Base-by-base conservation (phyloP, 2,113 vertebrate genomes). In the Tragelaphus buxtoni region DNA sequence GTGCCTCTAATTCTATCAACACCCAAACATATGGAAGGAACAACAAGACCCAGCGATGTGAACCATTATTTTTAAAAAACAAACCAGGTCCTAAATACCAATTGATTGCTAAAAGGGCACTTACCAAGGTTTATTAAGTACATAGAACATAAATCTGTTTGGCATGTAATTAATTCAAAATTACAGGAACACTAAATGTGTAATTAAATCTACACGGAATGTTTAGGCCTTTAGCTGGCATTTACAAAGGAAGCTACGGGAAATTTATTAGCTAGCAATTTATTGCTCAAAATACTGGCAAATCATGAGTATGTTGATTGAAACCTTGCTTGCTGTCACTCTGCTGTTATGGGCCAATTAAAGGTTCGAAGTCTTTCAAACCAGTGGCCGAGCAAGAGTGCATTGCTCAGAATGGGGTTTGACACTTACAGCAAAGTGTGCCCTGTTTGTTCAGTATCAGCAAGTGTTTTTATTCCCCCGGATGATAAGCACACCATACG, bases 131-230 rank as follows among this genome's bases (percentile, higher is more conserved):
- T 99, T 99, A 99, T 98, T 99, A 99, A 99, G 98, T 99, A 98
- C 98, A 98, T 98, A 99, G 97, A 99, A 98, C 98, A 99, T 99
- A 99, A 99, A 99, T 99, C 98, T 99, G 98, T 98, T 99, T 99
- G 98, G 98, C 98, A 98, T 98, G 98, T 98, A 99, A 99, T 99
- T 99, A 99, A 99, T 99, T 99, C 98, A 99, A 99, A 99, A 99
- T 99, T 99, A 99, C 98, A 98, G 82, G 97, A 99, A 98, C 98
- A 98, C 98, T 99, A 99, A 99, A 98, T 98, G 98, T 98, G 98
- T 98, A 99, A 99, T 99, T 99, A 99, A 98, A 98, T 98, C 98
- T 98, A 98, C 65, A 9, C 65, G 95, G 98, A 98, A 98, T 98
- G 98, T 98, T 98, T 98, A 98, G 98, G 98, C 98, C 98, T 98